Base-by-base conservation (phyloP, 2,113 vertebrate species). In the Mesoclemmys tuberculata region DNA sequence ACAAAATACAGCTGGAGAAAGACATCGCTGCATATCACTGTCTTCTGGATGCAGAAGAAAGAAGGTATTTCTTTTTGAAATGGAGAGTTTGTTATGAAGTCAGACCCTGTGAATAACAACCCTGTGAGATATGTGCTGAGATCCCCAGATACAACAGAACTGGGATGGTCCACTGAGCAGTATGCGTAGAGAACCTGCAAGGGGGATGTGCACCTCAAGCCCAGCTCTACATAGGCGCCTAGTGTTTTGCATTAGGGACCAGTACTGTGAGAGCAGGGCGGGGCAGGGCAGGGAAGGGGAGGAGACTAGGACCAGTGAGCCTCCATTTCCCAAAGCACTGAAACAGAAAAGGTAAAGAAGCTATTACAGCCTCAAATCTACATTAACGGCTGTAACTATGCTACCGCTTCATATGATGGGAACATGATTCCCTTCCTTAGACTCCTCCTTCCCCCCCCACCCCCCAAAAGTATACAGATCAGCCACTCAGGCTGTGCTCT, bases 31-130 rank as follows among this genome's bases (percentile, higher is more conserved):
- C 98, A 0, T 99, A 99, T 95, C 99, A 99, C 27, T 98, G 98
- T 29, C 99, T 99, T 90, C 98, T 99, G 97, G 99, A 99, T 24
- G 98, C 98, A 78, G 99, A 99, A 94, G 99, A 99, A 94, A 98
- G 97, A 96, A 95, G 98, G 98, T 99, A 98, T 6, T n/a, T 41
- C 3, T 38, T 61, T 41, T 14, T 19, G 55, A 87, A 71, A n/a
- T 58, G 56, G 48, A 46, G n/a, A 49, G 38, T 0, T 3, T 71
- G 21, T 29, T 22, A 2, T 0, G 1, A 82, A 7, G 16, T n/a
- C 16, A 13, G 51, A 49, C 21, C n/a, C 22, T 71, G 64, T 71
- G n/a, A 22, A 38, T 55, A 81, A 51, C 3, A 74, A 5, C 4
- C 82, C 13, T n/a, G 5, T 13, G 56, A 68, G 81, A 89, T 82